Percentiles rank a stretch among this genome's conserved stretches.
Evolutionary conservation across 1,140 invertebrate species (phyloP).

Genomic region (Platyura marginata): DNA sequence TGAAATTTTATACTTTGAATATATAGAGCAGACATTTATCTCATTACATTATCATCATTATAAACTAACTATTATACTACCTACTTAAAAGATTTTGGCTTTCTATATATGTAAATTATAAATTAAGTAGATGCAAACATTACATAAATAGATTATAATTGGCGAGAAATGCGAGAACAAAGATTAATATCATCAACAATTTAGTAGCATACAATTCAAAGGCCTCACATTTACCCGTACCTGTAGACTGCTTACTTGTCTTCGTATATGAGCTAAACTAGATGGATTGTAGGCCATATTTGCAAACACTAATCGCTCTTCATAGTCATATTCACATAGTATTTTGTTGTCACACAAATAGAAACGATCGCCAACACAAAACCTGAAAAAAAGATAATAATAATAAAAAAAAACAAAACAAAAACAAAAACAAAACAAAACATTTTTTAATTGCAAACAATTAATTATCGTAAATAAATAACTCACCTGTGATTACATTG

Average conservation of each 20-base stretch:
- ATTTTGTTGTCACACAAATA: conserved; percentile 88
- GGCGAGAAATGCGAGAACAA: neutral
- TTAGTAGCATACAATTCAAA: neutral
- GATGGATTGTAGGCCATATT: conserved; percentile 77
- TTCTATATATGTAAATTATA: too few relatives aligned
- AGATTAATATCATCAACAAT: neutral
- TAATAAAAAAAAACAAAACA: too few relatives aligned
- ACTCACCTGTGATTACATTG: conserved; percentile 86
- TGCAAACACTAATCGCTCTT: conserved; percentile 74
- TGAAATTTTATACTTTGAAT: too few relatives aligned
- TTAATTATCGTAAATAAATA: too few relatives aligned
- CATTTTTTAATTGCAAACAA: neutral
- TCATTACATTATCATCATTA: too few relatives aligned
- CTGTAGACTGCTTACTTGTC: conserved; percentile 62
- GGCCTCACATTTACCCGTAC: conserved; percentile 21
- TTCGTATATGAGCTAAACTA: conserved; percentile 67
- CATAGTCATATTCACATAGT: conserved; percentile 85
- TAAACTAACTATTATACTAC: too few relatives aligned
- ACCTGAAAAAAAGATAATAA: conserved; percentile 45
- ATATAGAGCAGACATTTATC: too few relatives aligned
- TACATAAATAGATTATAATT: too few relatives aligned
- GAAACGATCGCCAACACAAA: conserved; percentile 86
- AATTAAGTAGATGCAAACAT: too few relatives aligned
- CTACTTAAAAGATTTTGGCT: too few relatives aligned
- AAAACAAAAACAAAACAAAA: neutral